Percentiles rank a stretch among this genome's conserved stretches.
Conservation (phyloP, 2,888 invertebrate genomes). For the Penaeus monodon region DNA sequence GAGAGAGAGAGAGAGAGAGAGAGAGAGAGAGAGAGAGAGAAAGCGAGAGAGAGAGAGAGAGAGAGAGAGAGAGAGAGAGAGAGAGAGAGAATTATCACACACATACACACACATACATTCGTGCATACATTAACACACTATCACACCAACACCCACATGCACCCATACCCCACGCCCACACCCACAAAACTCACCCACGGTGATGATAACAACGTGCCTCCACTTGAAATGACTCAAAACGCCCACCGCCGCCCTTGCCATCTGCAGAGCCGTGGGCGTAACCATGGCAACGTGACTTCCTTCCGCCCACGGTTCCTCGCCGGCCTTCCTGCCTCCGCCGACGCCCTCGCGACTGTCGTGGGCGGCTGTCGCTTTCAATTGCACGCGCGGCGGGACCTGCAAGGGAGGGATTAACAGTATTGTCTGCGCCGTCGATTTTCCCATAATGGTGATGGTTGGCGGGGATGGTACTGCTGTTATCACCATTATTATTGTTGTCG, state of each 20-base stretch:
- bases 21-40: not conserved
- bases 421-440: too few relatives aligned
- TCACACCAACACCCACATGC: not conserved
- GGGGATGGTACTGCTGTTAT: too few relatives aligned
- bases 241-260: conserved; percentile 45
- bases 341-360: not conserved
- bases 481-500: too few relatives aligned
- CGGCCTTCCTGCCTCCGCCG: not conserved
- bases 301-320: not conserved
- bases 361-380: too few relatives aligned
- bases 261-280: conserved; percentile 52
- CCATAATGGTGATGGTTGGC: too few relatives aligned
- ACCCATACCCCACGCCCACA: too few relatives aligned
- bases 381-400: too few relatives aligned
- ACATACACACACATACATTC: not conserved
- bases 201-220: conserved; percentile 51
- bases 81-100: not conserved
- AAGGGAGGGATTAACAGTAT: too few relatives aligned
- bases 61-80: not conserved
- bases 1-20: not conserved
- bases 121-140: not conserved
- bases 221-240: conserved; percentile 51
- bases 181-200: conserved; percentile 44
- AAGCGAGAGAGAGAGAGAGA: not conserved
- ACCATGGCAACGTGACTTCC: conserved; percentile 55